Base-by-base conservation (phyloP, 2,888 invertebrate genomes). In the Cataglyphis albicans region DNA sequence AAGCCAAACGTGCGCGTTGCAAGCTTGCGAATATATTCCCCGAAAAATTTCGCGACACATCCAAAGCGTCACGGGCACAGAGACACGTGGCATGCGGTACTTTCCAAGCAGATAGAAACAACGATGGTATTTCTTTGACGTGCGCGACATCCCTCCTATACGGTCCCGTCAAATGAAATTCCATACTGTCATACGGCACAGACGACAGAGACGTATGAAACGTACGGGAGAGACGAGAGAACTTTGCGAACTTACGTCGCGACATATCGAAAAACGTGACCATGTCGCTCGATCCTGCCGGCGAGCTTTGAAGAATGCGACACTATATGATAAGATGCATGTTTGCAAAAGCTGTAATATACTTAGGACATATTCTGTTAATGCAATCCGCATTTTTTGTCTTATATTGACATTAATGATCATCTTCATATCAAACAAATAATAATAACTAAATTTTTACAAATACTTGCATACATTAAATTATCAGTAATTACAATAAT, bases 91-190 rank as follows among this genome's bases (percentile, higher is more conserved):
- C 82, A 84, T 82, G 83, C 86, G 76, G 82, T 83, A 85, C 78
- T 87, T 89, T 85, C 86, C 83, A 87, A 70, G 68, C 73, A 74
- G 88, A 81, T 88, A 84, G 85, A 85, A 89, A 89, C 86, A 88
- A 88, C 80, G 88, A 88, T 84, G 84, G 85, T 89, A 86, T 88
- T 84, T 83, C 88, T 89, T 89, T 86, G 90, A 89, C 84, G 84
- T 63, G 68, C 32, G 74, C 61, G 35, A 76, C 29, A 35, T 44
- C 84, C 64, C 65, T n/a, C 64, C 65, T 41, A 38, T 57, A 67
- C 41, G 25, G 21, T 32, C 68, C 48, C 80, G 75, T 70, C 86
- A 81, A 89, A 89, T 86, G 87, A 89, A 88, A 89, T 88, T 88
- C 88, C 88, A 64, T 73, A 59, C 82, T 68, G 78, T 61, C 82